These are phyloP conservation scores for Oryzias dopingdopingensis DNA, from an alignment of 2,797 vertebrate species.

Conservation along the genomic window DNA sequence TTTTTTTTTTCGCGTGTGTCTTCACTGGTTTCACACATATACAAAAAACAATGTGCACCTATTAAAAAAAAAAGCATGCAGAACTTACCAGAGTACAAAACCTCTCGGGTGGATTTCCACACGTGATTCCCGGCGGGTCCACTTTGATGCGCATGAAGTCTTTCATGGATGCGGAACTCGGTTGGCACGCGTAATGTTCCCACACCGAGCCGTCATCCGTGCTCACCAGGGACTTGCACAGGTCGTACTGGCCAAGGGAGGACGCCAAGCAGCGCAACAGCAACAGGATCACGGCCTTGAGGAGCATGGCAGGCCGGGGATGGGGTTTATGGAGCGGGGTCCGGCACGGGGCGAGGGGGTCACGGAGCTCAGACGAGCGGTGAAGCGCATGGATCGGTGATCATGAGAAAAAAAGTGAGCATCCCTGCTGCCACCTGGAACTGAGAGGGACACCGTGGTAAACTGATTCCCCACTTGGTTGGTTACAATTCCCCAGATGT, in stretches of 20 bases:
- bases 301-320: slow-evolving; percentile 84
- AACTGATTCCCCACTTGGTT: slow-evolving; percentile 18
- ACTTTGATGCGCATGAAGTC: slow-evolving; percentile 90
- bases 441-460: slow-evolving; percentile 4
- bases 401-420: slow-evolving; percentile 57
- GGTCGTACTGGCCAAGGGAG: slow-evolving; percentile 89
- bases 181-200: slow-evolving; percentile 97
- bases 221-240: slow-evolving; percentile 97
- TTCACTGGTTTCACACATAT: no score
- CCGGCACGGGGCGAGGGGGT: slow-evolving; percentile 74
- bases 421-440: slow-evolving; percentile 33
- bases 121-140: slow-evolving; percentile 92
- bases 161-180: slow-evolving; percentile 88
- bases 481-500: slow-evolving; percentile 19
- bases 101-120: slow-evolving; percentile 92
- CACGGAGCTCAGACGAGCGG: slow-evolving; percentile 62
- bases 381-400: slow-evolving; percentile 81
- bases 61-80: not conserved
- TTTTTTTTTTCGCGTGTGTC: no score
- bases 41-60: no score
- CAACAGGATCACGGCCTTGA: slow-evolving; percentile 74
- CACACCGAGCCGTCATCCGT: slow-evolving; percentile 93
- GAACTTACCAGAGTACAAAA: slow-evolving; percentile 97
- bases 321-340: slow-evolving; percentile 53
- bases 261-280: slow-evolving; percentile 82